Percentiles rank a stretch among this genome's conserved stretches.
These are phyloP conservation scores for Mesorhabditis spiculigera DNA, from an alignment of 2,888 invertebrate species.

Conservation along the genomic window DNA sequence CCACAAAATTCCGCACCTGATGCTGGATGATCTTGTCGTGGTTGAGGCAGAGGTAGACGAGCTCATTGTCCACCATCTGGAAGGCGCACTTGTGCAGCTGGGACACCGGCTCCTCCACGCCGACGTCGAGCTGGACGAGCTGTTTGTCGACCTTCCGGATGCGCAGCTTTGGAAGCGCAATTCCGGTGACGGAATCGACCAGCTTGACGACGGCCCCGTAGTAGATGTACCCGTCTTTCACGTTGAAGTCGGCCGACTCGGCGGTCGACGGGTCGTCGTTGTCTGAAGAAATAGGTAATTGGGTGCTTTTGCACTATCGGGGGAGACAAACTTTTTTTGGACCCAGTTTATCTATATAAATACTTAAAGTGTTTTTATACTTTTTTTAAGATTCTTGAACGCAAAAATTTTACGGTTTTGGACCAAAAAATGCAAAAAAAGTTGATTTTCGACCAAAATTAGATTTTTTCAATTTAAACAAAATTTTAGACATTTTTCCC, in stretches of 20 bases:
- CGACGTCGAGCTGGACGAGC: conserved; percentile 82
- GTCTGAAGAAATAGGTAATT: conserved; percentile 65
- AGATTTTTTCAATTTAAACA: too few relatives aligned
- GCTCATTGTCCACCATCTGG: conserved; percentile 86
- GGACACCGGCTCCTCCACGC: conserved; percentile 90
- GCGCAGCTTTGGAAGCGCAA: conserved; percentile 87
- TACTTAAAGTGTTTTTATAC: background rate
- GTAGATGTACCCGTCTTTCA: conserved; percentile 94
- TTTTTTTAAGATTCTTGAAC: too few relatives aligned
- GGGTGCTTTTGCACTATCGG: too few relatives aligned
- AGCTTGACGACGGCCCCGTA: conserved; percentile 97
- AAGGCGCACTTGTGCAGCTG: conserved; percentile 99
- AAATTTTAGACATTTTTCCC: too few relatives aligned
- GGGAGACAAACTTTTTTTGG: background rate
- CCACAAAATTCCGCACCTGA: conserved; percentile 66
- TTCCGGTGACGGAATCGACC: conserved; percentile 97
- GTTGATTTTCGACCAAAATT: too few relatives aligned
- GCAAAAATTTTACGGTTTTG: too few relatives aligned
- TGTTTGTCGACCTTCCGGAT: conserved; percentile 85
- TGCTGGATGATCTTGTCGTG: conserved; percentile 99
- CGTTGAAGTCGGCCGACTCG: conserved; percentile 90
- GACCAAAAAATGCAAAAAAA: too few relatives aligned
- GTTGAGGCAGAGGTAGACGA: conserved; percentile 95
- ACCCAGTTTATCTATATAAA: background rate
- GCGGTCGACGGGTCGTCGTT: conserved; percentile 76